Evolutionary conservation across 2,888 invertebrate species (phyloP).

Genomic region (Epirrhoe tristata): DNA sequence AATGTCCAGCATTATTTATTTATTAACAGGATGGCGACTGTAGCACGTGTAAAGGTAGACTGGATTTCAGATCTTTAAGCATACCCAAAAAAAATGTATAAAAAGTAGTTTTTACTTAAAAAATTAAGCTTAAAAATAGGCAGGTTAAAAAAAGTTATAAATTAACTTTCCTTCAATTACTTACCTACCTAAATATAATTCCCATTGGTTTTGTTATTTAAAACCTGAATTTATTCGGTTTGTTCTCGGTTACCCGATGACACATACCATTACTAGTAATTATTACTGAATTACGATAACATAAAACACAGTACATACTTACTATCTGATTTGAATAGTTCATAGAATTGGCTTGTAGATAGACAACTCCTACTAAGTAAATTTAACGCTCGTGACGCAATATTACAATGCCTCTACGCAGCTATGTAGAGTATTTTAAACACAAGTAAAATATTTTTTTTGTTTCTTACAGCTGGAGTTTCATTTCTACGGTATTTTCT

Average conservation of each 20-base stretch:
- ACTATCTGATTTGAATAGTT: not conserved
- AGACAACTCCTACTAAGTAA: not conserved
- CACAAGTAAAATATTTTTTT: not conserved
- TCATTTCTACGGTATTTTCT: constrained; percentile 14
- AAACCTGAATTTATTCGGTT: constrained; percentile 23
- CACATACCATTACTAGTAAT: constrained; percentile 29
- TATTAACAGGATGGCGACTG: too few relatives aligned
- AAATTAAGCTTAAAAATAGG: too few relatives aligned
- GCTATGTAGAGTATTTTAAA: not conserved
- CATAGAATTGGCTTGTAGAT: not conserved
- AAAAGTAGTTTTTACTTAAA: too few relatives aligned
- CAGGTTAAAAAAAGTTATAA: too few relatives aligned
- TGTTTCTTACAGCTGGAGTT: not conserved
- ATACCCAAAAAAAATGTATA: too few relatives aligned
- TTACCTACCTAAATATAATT: too few relatives aligned
- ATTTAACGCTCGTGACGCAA: not conserved
- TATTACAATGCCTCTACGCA: not conserved
- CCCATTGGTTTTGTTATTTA: constrained; percentile 2
- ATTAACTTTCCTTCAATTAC: too few relatives aligned
- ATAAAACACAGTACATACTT: constrained; percentile 28
- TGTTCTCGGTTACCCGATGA: constrained; percentile 17
- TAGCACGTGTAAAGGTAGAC: too few relatives aligned
- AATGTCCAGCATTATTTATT: too few relatives aligned
- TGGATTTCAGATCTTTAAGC: too few relatives aligned
- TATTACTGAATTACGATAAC: constrained; percentile 29